Conservation (phyloP, 2,797 vertebrate genomes). For the Bovichtus variegatus region DNA sequence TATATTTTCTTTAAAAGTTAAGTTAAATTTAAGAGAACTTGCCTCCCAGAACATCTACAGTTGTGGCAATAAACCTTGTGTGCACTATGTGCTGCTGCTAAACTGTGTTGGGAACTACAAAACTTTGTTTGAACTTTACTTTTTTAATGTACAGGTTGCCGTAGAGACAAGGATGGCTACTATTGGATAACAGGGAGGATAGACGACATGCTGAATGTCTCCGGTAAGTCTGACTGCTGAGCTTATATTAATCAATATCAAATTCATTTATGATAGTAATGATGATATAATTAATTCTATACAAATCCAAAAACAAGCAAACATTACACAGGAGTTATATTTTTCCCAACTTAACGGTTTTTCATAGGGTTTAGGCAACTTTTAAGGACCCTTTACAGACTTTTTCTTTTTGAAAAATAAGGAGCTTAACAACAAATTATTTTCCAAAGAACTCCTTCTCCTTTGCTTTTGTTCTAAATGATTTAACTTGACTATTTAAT, state of each 20-base stretch:
- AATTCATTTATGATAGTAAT: too few relatives aligned
- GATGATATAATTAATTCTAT: too few relatives aligned
- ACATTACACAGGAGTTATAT: too few relatives aligned
- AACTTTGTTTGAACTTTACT: background rate
- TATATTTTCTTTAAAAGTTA: background rate
- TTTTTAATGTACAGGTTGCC: constrained; percentile 87
- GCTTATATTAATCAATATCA: too few relatives aligned
- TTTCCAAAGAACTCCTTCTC: too few relatives aligned
- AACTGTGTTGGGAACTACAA: background rate
- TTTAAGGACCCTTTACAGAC: too few relatives aligned
- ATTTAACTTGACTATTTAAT: background rate
- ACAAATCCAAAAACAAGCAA: background rate
- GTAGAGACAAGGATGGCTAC: constrained; percentile 95
- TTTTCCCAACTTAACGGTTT: too few relatives aligned
- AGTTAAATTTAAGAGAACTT: background rate
- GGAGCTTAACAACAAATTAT: too few relatives aligned
- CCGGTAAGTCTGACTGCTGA: constrained; percentile 84
- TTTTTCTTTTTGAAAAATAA: too few relatives aligned
- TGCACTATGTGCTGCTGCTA: background rate
- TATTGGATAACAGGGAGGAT: constrained; percentile 98
- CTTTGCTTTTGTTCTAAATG: background rate
- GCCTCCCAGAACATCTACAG: background rate
- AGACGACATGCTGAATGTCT: constrained; percentile 98
- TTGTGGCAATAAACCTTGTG: too few relatives aligned
- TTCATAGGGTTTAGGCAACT: too few relatives aligned